A percentile compares a stretch with the other conserved stretches of the same genome.
phyloP scores from a whole-genome alignment of 1,140 invertebrate species.

The Choristoneura fumiferana region DNA sequence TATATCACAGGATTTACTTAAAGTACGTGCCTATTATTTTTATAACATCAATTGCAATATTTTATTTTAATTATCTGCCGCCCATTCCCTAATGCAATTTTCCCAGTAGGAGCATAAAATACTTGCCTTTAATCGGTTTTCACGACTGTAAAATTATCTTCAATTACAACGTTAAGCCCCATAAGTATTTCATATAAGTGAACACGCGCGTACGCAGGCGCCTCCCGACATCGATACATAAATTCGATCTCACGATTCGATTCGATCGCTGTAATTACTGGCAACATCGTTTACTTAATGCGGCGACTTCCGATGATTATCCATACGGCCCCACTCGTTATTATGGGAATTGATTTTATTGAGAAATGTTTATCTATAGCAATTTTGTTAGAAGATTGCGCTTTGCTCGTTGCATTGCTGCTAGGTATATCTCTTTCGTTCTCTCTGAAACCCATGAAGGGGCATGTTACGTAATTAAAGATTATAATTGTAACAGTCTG shows the following conservation, averaged over 20 bases:
- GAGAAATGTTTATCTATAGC: constrained; percentile 26
- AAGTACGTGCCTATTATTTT: too few species aligned
- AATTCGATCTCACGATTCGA: constrained; percentile 47
- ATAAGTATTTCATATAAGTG: background rate
- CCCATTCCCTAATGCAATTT: too few species aligned
- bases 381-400: constrained; percentile 24
- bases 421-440: background rate
- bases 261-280: constrained; percentile 48
- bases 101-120: too few species aligned
- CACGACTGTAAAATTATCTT: constrained; percentile 1
- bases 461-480: too few species aligned
- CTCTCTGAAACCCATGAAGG: too few species aligned
- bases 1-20: too few species aligned
- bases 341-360: constrained; percentile 43
- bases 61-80: too few species aligned
- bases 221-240: constrained; percentile 45
- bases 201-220: constrained; percentile 23
- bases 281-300: constrained; percentile 37
- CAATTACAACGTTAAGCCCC: background rate
- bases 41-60: too few species aligned
- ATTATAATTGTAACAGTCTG: too few species aligned
- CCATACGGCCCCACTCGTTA: constrained; percentile 27
- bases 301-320: constrained; percentile 42
- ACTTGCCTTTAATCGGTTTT: background rate
- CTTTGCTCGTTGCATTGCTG: constrained; percentile 6